These are phyloP conservation scores for Trichosurus vulpecula DNA, from an alignment of 2,797 vertebrate species.

Conservation along the genomic window DNA sequence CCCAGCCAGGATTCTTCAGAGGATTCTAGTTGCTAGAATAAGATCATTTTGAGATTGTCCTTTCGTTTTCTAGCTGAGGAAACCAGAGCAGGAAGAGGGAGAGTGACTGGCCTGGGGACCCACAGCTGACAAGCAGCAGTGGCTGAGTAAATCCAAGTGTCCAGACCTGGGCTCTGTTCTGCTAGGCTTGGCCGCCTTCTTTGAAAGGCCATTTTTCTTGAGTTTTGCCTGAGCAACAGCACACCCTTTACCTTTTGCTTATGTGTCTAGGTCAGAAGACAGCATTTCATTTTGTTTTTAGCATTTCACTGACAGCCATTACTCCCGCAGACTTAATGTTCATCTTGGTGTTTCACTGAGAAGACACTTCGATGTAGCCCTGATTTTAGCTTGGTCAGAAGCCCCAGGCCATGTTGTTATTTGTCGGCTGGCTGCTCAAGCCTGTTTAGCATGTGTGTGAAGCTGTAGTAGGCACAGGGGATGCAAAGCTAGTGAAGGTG, in stretches of 20 bases:
- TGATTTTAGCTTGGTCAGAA: background rate
- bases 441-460: background rate
- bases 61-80: background rate
- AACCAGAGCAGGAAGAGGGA: background rate
- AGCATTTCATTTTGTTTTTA: background rate
- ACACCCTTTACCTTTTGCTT: background rate
- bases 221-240: background rate
- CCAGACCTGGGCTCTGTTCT: background rate
- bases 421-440: background rate
- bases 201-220: background rate
- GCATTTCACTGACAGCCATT: background rate
- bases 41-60: rapidly evolving
- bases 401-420: background rate
- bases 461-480: background rate
- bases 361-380: background rate
- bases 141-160: background rate
- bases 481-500: background rate
- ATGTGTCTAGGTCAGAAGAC: background rate
- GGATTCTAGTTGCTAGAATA: background rate
- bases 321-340: background rate
- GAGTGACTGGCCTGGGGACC: background rate
- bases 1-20: background rate
- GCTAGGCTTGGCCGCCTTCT: background rate
- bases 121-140: background rate
- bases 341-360: background rate